phyloP scores from a whole-genome alignment of 2,113 vertebrate genomes.

The Bagarius yarrelli region DNA sequence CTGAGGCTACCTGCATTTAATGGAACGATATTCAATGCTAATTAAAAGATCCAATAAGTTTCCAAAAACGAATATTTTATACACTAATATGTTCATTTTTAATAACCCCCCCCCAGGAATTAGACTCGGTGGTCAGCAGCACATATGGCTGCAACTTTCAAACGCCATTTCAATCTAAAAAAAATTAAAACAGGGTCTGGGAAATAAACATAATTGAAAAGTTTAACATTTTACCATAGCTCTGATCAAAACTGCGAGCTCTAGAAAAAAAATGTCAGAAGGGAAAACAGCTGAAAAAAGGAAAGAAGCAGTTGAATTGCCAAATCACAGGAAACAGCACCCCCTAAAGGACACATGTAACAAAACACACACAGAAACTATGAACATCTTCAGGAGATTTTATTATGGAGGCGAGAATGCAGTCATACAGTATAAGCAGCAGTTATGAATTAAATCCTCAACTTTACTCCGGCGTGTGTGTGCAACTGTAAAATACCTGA shows the following conservation, averaged over 20 bases:
- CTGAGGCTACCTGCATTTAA: not conserved
- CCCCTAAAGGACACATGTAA: conserved; percentile 20
- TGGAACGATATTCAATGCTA: not conserved
- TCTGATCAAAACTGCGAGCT: not conserved
- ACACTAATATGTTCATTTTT: too few relatives aligned
- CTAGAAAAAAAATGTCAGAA: not conserved
- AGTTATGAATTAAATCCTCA: not conserved
- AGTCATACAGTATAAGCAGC: not conserved
- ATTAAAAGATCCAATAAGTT: not conserved
- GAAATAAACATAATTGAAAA: not conserved
- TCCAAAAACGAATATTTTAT: too few relatives aligned
- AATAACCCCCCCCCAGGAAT: too few relatives aligned
- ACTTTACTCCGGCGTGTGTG: not conserved
- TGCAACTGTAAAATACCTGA: not conserved
- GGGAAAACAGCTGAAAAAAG: too few relatives aligned
- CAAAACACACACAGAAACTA: not conserved
- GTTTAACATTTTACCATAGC: not conserved
- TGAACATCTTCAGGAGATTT: not conserved
- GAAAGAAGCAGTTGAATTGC: not conserved
- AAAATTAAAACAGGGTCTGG: not conserved
- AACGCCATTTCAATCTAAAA: too few relatives aligned
- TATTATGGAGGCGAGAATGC: not conserved
- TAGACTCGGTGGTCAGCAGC: not conserved
- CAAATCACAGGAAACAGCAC: conserved; percentile 12
- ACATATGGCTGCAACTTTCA: too few relatives aligned